Percentiles rank a stretch among this genome's conserved stretches.
These are phyloP conservation scores for Callipepla squamata DNA, from an alignment of 2,113 vertebrate genomes.

Conservation along the genomic window DNA sequence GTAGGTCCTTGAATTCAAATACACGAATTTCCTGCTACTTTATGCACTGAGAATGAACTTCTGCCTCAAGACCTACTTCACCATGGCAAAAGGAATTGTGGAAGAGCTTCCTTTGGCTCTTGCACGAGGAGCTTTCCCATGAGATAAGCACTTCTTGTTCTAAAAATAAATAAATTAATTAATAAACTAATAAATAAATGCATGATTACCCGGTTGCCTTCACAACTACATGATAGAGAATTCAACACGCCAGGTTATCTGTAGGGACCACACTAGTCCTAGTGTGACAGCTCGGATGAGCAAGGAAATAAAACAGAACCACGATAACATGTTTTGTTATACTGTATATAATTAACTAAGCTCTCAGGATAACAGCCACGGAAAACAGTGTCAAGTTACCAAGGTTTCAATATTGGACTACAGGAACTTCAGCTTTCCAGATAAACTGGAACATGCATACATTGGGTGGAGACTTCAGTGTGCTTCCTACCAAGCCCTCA, in stretches of 20 bases:
- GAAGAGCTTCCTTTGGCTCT: neutral
- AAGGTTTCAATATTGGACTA: neutral
- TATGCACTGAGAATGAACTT: neutral
- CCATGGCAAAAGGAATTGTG: neutral
- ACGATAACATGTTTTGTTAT: neutral
- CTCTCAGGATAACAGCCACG: neutral
- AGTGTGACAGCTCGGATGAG: neutral
- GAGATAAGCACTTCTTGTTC: neutral
- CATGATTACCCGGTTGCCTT: neutral
- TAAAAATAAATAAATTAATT: neutral
- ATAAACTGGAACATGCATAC: neutral
- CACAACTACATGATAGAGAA: rapidly evolving
- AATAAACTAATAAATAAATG: neutral
- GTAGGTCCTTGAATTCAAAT: neutral
- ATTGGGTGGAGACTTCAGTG: neutral
- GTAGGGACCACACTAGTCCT: neutral
- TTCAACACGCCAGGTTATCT: neutral
- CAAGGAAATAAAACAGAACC: neutral
- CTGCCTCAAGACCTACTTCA: neutral
- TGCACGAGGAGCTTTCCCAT: neutral
- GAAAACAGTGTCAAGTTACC: neutral
- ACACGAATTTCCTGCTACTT: neutral
- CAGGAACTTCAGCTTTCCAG: neutral
- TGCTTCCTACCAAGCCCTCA: neutral
- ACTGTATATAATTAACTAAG: neutral